Evolutionary conservation across 2,888 invertebrate species (phyloP).

Genomic region (Kuschelorhynchus macadamiae): DNA sequence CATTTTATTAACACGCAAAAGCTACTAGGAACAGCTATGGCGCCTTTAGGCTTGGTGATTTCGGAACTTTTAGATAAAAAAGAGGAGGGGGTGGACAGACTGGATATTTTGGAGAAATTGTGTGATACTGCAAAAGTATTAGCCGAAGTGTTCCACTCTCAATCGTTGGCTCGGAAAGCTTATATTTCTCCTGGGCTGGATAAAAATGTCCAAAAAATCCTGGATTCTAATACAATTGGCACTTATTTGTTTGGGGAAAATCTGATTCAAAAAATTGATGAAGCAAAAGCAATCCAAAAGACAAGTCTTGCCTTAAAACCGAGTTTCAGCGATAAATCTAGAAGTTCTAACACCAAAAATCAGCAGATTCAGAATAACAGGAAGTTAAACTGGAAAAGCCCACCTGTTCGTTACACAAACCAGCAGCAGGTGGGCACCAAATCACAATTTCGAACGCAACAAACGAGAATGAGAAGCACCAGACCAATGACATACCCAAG

Average conservation of each 20-base stretch:
- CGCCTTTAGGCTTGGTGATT: conserved; percentile 7
- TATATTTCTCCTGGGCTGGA: conserved; percentile 10
- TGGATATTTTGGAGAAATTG: conserved; percentile 7
- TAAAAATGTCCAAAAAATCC: conserved; percentile 15
- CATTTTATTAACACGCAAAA: conserved; percentile 8
- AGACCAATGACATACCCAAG: no score
- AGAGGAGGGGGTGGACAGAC: conserved; percentile 9
- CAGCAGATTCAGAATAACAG: no score
- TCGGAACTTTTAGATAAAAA: conserved; percentile 8
- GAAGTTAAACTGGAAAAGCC: no score
- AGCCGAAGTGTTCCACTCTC: background rate
- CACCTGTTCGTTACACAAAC: no score
- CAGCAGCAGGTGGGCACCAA: no score
- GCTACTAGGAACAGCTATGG: conserved; percentile 1
- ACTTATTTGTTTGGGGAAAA: conserved; percentile 1
- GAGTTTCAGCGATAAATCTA: no score
- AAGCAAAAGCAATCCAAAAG: no score
- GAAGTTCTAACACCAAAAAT: no score
- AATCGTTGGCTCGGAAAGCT: background rate
- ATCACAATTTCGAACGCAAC: no score
- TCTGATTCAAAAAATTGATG: no score
- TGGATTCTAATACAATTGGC: conserved; percentile 14
- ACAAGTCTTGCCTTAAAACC: no score
- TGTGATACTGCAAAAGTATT: conserved; percentile 2
- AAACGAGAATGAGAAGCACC: no score